Conservation (phyloP, 2,113 vertebrate genomes). For the Heloderma charlesbogerti region DNA sequence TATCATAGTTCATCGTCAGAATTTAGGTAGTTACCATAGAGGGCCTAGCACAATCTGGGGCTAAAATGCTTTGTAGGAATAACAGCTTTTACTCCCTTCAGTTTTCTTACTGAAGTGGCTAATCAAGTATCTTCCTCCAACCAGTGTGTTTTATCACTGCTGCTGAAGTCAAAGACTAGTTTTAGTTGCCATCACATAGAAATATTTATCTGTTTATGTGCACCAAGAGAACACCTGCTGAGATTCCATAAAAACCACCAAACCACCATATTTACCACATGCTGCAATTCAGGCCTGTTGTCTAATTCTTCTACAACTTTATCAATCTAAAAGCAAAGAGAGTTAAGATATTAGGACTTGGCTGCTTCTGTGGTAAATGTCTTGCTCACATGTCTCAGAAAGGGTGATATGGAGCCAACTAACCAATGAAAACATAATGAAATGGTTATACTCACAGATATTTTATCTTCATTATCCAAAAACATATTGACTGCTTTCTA, state of each 20-base stretch:
- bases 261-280: constrained; percentile 82
- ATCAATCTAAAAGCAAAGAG: constrained; percentile 84
- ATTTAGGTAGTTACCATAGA: background rate
- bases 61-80: background rate
- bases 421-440: background rate
- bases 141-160: background rate
- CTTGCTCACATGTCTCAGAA: background rate
- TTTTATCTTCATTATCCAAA: constrained; percentile 98
- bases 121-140: no score
- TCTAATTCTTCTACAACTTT: constrained; percentile 93
- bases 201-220: background rate
- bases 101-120: background rate
- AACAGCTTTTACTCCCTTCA: background rate
- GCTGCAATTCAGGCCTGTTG: constrained; percentile 91
- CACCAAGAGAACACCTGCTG: constrained; percentile 14
- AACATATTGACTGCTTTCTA: constrained; percentile 99
- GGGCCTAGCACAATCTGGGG: background rate
- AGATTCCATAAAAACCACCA: constrained; percentile 8
- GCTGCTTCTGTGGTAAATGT: background rate
- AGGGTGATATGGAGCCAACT: background rate
- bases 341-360: constrained; percentile 23
- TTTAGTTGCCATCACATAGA: background rate
- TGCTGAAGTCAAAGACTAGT: background rate
- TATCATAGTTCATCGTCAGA: background rate
- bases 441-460: constrained; percentile 86